Evolutionary conservation across 1,140 invertebrate genomes (phyloP).

Genomic region (Trachymyrmex cornetzi): DNA sequence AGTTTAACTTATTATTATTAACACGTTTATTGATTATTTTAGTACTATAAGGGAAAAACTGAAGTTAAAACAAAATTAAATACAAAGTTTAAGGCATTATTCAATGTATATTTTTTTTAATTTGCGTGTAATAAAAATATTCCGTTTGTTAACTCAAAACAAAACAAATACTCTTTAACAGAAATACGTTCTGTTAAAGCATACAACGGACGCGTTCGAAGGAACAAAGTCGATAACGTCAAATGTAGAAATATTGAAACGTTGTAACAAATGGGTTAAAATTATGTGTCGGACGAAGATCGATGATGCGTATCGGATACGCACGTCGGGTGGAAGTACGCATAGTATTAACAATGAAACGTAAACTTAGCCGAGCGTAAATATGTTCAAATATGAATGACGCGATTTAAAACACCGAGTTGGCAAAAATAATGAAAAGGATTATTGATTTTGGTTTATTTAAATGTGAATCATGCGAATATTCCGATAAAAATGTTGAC

Average conservation of each 20-base stretch:
- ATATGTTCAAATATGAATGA: conserved; percentile 60
- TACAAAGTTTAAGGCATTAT: neutral
- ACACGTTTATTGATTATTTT: neutral
- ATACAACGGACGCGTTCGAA: neutral
- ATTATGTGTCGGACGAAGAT: conserved; percentile 53
- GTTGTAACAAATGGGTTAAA: conserved; percentile 56
- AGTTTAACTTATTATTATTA: too few relatives aligned
- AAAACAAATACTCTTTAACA: conserved; percentile 22
- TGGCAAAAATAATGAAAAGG: conserved; percentile 32
- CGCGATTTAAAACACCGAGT: conserved; percentile 1
- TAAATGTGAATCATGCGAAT: conserved; percentile 12
- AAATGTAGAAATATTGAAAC: conserved; percentile 58
- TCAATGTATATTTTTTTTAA: neutral
- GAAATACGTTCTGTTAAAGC: conserved; percentile 10
- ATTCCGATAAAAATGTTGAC: neutral
- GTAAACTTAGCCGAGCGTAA: conserved; percentile 58
- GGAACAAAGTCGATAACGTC: conserved; percentile 40
- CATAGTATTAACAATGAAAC: conserved; percentile 58
- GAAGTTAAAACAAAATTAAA: neutral
- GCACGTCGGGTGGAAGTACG: conserved; percentile 37
- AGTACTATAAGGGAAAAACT: neutral
- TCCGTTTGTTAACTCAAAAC: conserved; percentile 5
- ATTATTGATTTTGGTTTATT: conserved; percentile 52
- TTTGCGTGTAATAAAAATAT: conserved; percentile 9
- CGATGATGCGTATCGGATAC: conserved; percentile 56